Percentiles rank a stretch among this genome's conserved stretches.
phyloP scores from a whole-genome alignment of 2,113 vertebrate genomes.

The Heteronetta atricapilla region DNA sequence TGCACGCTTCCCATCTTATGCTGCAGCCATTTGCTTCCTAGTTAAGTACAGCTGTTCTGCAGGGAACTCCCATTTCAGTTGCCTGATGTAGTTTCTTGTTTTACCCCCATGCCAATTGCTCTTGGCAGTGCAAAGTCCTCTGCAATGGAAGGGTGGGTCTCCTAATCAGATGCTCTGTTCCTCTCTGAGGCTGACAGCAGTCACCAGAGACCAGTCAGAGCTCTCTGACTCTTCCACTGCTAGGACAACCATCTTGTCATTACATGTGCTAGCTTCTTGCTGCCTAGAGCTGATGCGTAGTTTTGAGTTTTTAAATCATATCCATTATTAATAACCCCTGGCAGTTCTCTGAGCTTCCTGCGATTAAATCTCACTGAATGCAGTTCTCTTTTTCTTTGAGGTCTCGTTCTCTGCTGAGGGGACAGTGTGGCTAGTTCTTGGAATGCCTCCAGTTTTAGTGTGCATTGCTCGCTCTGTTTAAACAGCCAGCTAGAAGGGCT shows the following conservation, averaged over 20 bases:
- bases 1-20: background rate
- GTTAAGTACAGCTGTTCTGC: slow-evolving; percentile 32
- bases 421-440: slow-evolving; percentile 8
- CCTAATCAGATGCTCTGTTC: slow-evolving; percentile 43
- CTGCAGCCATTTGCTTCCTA: slow-evolving; percentile 29
- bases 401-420: slow-evolving; percentile 12
- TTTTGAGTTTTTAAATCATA: slow-evolving; percentile 35
- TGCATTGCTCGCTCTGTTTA: slow-evolving; percentile 32
- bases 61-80: slow-evolving; percentile 44
- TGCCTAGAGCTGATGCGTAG: background rate
- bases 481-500: slow-evolving; percentile 22
- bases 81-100: slow-evolving; percentile 37
- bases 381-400: slow-evolving; percentile 17
- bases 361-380: background rate
- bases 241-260: background rate
- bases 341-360: slow-evolving; percentile 22
- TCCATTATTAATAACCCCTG: background rate
- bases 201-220: slow-evolving; percentile 41
- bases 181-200: slow-evolving; percentile 35
- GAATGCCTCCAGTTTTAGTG: slow-evolving; percentile 19
- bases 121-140: slow-evolving; percentile 16
- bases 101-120: slow-evolving; percentile 63
- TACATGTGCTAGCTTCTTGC: background rate
- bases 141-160: slow-evolving; percentile 44
- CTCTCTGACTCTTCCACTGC: slow-evolving; percentile 28